phyloP scores from a whole-genome alignment of 2,113 vertebrate species.

The Heterotilapia buettikoferi region DNA sequence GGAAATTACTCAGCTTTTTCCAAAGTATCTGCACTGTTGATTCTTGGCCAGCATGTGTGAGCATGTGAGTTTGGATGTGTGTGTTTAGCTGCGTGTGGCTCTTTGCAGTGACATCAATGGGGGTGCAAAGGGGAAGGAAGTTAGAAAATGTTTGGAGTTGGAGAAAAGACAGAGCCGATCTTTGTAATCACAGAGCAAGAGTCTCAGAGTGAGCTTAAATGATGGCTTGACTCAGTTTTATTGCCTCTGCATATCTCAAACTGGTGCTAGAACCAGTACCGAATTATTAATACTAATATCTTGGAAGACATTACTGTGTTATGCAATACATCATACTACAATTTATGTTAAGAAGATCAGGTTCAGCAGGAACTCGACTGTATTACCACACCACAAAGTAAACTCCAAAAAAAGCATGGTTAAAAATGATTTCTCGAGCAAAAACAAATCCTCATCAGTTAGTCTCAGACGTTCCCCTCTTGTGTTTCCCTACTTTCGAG shows the following conservation, averaged over 20 bases:
- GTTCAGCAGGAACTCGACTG: background rate
- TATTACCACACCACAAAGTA: background rate
- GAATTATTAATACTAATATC: background rate
- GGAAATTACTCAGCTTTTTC: constrained; percentile 25
- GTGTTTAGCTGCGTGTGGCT: background rate
- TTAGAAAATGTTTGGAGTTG: constrained; percentile 24
- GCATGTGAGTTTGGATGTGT: background rate
- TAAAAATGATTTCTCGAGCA: background rate
- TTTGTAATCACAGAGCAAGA: constrained; percentile 17
- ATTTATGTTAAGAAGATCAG: background rate
- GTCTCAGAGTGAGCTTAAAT: background rate
- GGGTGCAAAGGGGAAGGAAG: constrained; percentile 30
- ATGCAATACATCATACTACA: background rate
- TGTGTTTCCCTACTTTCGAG: background rate
- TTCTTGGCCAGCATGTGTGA: background rate
- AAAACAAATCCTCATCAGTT: background rate
- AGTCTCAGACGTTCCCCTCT: background rate
- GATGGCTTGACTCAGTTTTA: background rate
- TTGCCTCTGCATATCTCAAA: background rate
- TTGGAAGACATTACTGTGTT: background rate
- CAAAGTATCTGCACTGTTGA: constrained; percentile 35
- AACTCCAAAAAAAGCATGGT: background rate
- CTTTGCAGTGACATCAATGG: constrained; percentile 29
- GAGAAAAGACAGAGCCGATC: constrained; percentile 7
- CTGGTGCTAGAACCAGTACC: background rate